Conservation (phyloP, 2,113 vertebrate species). For the Thalassarche chlororhynchos region DNA sequence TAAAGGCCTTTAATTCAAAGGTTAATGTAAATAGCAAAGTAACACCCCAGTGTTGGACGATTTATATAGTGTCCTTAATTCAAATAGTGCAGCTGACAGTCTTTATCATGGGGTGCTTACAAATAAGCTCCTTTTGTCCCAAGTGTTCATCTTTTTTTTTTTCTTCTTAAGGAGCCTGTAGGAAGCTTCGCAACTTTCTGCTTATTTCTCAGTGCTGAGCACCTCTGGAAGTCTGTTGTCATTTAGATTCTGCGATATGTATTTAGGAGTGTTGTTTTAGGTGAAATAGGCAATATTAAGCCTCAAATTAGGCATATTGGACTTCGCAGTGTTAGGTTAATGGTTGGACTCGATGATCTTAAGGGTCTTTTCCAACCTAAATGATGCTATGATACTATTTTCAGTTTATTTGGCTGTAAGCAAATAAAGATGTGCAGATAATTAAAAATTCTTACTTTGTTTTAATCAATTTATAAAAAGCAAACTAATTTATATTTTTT, state of each 20-base stretch:
- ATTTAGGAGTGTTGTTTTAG: not conserved
- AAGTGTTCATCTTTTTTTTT: not conserved
- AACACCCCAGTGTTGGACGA: not conserved
- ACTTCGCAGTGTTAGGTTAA: not conserved
- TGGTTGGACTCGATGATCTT: not conserved
- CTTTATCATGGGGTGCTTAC: not conserved
- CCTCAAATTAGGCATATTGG: not conserved
- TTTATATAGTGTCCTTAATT: not conserved
- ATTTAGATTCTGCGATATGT: not conserved
- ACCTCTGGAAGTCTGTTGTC: not conserved
- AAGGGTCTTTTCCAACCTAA: not conserved
- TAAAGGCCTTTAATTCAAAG: not conserved
- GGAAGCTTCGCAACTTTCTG: not conserved
- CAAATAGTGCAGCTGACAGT: not conserved
- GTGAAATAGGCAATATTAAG: not conserved
- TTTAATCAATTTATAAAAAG: not conserved
- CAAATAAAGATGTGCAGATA: not conserved
- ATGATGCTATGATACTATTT: not conserved
- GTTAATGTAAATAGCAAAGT: not conserved
- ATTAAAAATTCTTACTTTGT: not conserved
- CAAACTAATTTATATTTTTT: slow-evolving; percentile 3
- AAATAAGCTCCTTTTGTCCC: not conserved
- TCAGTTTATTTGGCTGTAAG: not conserved
- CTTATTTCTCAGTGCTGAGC: not conserved
- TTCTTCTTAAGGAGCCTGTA: not conserved